Evolutionary conservation across 2,888 invertebrate species (phyloP), one percentile per base, ranked within the genome.

Genomic region (Conchocele bisecta): DNA sequence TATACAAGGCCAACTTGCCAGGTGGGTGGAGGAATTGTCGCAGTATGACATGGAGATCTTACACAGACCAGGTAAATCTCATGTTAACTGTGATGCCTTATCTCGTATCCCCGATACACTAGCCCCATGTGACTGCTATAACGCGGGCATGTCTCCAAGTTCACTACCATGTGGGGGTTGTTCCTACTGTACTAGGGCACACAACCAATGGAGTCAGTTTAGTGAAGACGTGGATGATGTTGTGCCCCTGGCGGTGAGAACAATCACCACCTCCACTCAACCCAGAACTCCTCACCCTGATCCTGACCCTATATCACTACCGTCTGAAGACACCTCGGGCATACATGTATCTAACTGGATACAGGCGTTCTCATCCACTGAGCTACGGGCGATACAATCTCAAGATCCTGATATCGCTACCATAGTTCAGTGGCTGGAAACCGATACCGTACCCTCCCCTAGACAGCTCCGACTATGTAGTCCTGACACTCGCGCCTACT

Each of bases 201-300:
- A 46, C 28, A 46, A 46, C 5, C 46, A 46, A 28, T 46, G 46
- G 42, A 17, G 44, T 44, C 44, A 28, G 5, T 46, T 59, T 26
- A 35, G 28, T 20, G 48, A 59, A 6, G 48, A 59, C 26, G 48
- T 59, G 3, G 48, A 59, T 44, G 35, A 59, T 35, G 48, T 48
- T 9, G 59, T 59, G 15, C 59, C 59, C 33, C 17, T 59, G 37
- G 44, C 44, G 11, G 9, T 44, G 44, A 15, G n/a, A n/a, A n/a
- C n/a, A n/a, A n/a, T n/a, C n/a, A n/a, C n/a, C n/a, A n/a, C n/a
- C n/a, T n/a, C n/a, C n/a, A n/a, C n/a, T n/a, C n/a, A n/a, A n/a
- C n/a, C n/a, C n/a, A n/a, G n/a, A n/a, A n/a, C n/a, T n/a, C n/a
- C n/a, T n/a, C n/a, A n/a, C n/a, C n/a, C n/a, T n/a, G n/a, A n/a